These are phyloP conservation scores for Anoplopoma fimbria DNA, from an alignment of 2,113 vertebrate genomes.

Conservation along the genomic window DNA sequence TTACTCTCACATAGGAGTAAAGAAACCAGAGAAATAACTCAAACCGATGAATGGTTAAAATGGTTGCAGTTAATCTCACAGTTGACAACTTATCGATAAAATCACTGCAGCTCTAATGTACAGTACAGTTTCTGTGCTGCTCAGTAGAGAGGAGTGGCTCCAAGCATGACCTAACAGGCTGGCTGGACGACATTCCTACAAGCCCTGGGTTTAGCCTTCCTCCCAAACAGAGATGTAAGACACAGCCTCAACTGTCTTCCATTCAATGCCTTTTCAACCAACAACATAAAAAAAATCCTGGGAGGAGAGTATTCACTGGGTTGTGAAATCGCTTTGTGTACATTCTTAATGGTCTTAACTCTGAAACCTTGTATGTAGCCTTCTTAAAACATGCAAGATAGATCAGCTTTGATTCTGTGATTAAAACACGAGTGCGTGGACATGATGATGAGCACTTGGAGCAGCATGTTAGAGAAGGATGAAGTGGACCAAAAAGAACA, in stretches of 20 bases:
- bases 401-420: constrained; percentile 2
- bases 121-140: constrained; percentile 45
- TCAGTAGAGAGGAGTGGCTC: constrained; percentile 65
- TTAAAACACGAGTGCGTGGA: constrained; percentile 23
- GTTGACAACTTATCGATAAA: not conserved
- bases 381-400: constrained; percentile 19
- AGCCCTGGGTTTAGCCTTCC: constrained; percentile 48
- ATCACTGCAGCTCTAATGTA: constrained; percentile 1
- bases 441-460: not conserved
- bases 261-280: constrained; percentile 15
- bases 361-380: not conserved
- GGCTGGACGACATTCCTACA: constrained; percentile 72
- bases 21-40: no score
- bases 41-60: no score
- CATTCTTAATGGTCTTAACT: not conserved
- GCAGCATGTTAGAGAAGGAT: constrained; percentile 7
- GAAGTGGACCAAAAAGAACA: constrained; percentile 13
- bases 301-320: not conserved
- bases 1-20: no score
- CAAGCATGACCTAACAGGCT: constrained; percentile 62
- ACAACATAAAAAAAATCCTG: not conserved
- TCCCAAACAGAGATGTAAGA: constrained; percentile 38
- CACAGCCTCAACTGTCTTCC: constrained; percentile 43
- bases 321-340: constrained; percentile 14
- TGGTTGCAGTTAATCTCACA: not conserved